Base-by-base conservation (phyloP, 2,797 vertebrate species). In the Graptemys geographica region DNA sequence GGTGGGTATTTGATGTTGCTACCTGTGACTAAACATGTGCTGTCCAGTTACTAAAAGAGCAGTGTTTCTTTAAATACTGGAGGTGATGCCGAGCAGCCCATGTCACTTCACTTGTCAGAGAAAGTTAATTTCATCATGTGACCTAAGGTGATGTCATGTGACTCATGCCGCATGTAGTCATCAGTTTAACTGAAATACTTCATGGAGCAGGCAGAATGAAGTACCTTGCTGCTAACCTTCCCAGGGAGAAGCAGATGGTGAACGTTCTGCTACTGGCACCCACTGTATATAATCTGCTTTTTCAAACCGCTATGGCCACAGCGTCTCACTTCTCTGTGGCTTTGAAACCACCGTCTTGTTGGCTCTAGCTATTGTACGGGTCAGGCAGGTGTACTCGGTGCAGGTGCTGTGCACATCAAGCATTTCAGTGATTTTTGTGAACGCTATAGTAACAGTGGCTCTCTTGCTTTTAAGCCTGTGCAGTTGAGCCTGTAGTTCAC, bases 1-100 rank as follows among this genome's bases (percentile, higher is more conserved):
- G 81, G 93, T 94, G 86, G 72, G 69, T 93, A 37, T 92, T 93
- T 89, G 86, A 88, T 96, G 95, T 96, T 92, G 49, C 69, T 89
- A 88, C 0, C 0, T 91, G 86, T 92, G 89, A 87, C 91, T 87
- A 88, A 90, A 59, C 53, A 84, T 0, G 0, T 80, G 55, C 49
- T 96, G 76, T 31, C 56, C 55, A 7, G 56, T 55, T 53, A 59
- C 37, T 49, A 49, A 79, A 44, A 0, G 1, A 81, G 56, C 19
- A 1, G 69, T 4, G 55, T 87, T 94, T 84, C 56, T 90, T 76
- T 83, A n/a, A 0, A 19, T 12, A 4, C 79, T 69, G 3, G 65
- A 74, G 80, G 51, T 37, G 33, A 69, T 55, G 2, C 57, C 56
- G 87, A 91, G 28, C 37, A 81, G 72, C 78, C 53, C n/a, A 27